These are phyloP conservation scores for Armadillidium nasatum DNA, from an alignment of 1,140 invertebrate species.

Conservation along the genomic window DNA sequence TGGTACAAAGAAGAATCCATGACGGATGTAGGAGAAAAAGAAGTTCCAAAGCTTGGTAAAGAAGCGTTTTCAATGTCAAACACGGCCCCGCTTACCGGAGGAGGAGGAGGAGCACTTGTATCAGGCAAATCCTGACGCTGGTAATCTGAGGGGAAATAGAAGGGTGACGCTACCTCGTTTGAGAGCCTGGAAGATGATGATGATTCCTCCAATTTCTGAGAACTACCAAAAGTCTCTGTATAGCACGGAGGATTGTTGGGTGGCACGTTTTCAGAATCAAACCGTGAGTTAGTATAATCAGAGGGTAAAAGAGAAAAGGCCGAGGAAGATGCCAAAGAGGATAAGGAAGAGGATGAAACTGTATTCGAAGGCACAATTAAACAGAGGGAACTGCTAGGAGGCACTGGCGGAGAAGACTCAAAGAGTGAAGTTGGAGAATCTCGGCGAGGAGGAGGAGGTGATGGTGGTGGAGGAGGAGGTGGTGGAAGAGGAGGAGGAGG, in stretches of 20 bases:
- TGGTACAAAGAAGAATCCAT: neutral
- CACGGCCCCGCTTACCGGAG: no score
- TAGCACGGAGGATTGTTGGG: no score
- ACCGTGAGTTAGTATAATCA: no score
- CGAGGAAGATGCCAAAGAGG: neutral
- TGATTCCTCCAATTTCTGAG: no score
- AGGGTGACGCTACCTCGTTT: neutral
- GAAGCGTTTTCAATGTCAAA: neutral
- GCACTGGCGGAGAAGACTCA: neutral
- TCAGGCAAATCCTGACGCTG: neutral
- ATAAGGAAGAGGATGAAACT: neutral
- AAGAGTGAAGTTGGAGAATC: neutral
- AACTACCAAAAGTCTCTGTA: no score
- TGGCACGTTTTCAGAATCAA: no score
- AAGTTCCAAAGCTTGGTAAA: neutral
- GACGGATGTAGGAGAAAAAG: neutral
- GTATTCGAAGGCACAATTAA: neutral
- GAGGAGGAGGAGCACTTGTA: neutral
- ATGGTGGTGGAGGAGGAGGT: neutral
- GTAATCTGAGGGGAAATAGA: neutral
- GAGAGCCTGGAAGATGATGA: no score
- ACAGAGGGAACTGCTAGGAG: neutral
- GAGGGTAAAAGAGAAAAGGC: neutral
- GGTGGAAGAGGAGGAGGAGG: neutral
- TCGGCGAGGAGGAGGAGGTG: neutral